Conservation (phyloP, 2,888 invertebrate genomes). For the Morinoia aosen region DNA sequence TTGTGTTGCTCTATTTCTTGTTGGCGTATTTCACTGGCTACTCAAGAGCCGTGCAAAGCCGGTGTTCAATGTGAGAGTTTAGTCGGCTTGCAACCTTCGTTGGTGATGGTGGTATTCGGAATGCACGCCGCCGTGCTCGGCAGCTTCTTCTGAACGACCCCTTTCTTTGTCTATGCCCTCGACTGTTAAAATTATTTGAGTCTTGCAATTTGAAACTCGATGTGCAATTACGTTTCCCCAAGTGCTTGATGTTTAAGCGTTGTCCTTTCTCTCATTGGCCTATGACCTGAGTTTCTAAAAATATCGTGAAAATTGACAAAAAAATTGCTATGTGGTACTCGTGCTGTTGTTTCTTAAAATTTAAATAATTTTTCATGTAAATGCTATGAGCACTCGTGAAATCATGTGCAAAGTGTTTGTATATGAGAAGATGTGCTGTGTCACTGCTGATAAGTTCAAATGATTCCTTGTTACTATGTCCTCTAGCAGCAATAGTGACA, state of each 20-base stretch:
- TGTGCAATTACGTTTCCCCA: background rate
- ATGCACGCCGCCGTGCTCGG: conserved; percentile 20
- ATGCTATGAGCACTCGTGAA: background rate
- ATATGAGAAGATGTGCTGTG: background rate
- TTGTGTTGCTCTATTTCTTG: background rate
- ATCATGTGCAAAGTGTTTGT: background rate
- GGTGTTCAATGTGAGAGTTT: conserved; percentile 36
- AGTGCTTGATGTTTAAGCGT: background rate
- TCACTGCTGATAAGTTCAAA: conserved; percentile 30
- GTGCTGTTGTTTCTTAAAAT: background rate
- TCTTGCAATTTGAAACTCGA: background rate
- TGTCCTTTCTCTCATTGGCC: background rate
- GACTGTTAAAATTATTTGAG: background rate
- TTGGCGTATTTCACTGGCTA: background rate
- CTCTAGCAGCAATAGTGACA: conserved; percentile 41
- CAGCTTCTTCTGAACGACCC: conserved; percentile 16
- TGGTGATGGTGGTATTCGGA: conserved; percentile 24
- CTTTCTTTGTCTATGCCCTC: conserved; percentile 37
- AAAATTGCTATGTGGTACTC: background rate
- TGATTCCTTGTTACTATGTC: conserved; percentile 42
- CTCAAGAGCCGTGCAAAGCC: conserved; percentile 33
- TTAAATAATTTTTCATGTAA: background rate
- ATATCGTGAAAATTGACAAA: background rate
- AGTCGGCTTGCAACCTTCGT: conserved; percentile 40
- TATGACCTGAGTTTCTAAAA: background rate